phyloP scores from a whole-genome alignment of 2,888 invertebrate species.

The Chromoteleia sp. region DNA sequence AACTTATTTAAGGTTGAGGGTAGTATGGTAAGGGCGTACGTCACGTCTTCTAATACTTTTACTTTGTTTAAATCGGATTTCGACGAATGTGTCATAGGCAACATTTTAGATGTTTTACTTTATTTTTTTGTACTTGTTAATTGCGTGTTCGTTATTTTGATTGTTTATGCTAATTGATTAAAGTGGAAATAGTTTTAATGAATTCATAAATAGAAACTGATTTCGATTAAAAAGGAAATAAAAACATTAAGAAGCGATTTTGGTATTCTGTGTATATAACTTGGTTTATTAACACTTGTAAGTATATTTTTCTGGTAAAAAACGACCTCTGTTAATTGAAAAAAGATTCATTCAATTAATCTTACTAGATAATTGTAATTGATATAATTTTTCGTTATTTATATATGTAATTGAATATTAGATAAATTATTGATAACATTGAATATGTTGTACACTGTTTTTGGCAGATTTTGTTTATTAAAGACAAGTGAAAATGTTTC shows the following conservation, averaged over 20 bases:
- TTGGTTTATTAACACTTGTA: conserved; percentile 3
- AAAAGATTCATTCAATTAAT: conserved; percentile 23
- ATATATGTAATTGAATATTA: conserved; percentile 4
- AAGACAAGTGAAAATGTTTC: conserved; percentile 4
- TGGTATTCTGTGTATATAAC: neutral
- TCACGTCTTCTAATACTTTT: neutral
- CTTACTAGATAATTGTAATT: conserved; percentile 24
- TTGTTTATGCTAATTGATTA: too few species aligned
- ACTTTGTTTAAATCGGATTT: neutral
- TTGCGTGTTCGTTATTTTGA: too few species aligned
- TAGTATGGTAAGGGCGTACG: conserved; percentile 14
- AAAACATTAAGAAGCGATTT: neutral
- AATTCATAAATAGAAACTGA: neutral
- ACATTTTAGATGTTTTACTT: too few species aligned
- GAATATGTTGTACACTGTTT: neutral
- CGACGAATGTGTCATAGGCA: neutral
- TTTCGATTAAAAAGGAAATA: neutral
- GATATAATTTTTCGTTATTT: neutral
- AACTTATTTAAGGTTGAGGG: neutral
- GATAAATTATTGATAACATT: conserved; percentile 4
- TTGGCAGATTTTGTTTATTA: neutral
- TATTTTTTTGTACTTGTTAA: too few species aligned
- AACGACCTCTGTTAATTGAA: conserved; percentile 30
- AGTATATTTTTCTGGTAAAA: conserved; percentile 27
- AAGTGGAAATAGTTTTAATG: neutral